phyloP scores from a whole-genome alignment of 1,140 invertebrate species.

The Chlorops oryzae region DNA sequence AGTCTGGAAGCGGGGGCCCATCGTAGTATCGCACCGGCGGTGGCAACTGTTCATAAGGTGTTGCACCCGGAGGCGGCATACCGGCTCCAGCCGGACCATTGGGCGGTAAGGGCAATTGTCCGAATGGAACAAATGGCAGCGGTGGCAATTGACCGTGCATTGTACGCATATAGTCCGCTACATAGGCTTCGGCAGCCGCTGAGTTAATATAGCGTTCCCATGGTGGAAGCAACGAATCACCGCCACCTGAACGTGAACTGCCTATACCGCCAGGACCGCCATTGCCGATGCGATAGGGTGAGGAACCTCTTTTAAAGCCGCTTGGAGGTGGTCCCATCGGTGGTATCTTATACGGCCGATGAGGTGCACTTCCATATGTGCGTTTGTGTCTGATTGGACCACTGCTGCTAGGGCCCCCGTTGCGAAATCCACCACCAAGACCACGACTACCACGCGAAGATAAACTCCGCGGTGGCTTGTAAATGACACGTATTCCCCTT shows the following conservation, averaged over 20 bases:
- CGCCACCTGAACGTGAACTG: conserved; percentile 46
- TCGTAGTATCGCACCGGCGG: conserved; percentile 74
- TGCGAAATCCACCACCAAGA: conserved; percentile 31
- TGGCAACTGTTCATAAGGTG: conserved; percentile 47
- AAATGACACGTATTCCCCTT: conserved; percentile 52
- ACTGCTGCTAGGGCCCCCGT: conserved; percentile 42
- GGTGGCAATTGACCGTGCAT: conserved; percentile 73
- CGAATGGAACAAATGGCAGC: conserved; percentile 63
- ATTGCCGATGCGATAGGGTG: conserved; percentile 50
- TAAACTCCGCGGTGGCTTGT: conserved; percentile 49
- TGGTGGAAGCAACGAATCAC: conserved; percentile 49
- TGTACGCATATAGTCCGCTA: conserved; percentile 72
- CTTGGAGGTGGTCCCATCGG: conserved; percentile 31
- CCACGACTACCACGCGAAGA: conserved; percentile 48
- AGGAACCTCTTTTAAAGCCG: conserved; percentile 56
- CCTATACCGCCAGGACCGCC: conserved; percentile 47
- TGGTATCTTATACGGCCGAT: conserved; percentile 34
- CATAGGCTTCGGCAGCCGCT: conserved; percentile 66
- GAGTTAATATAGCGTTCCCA: conserved; percentile 49
- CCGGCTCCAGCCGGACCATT: conserved; percentile 56
- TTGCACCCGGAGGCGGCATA: conserved; percentile 60
- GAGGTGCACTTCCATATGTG: conserved; percentile 18
- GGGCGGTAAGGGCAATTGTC: conserved; percentile 51
- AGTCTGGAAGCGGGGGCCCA: conserved; percentile 56
- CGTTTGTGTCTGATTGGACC: conserved; percentile 31